These are phyloP conservation scores for Paralichthys olivaceus DNA, from an alignment of 2,113 vertebrate genomes.

Conservation along the genomic window DNA sequence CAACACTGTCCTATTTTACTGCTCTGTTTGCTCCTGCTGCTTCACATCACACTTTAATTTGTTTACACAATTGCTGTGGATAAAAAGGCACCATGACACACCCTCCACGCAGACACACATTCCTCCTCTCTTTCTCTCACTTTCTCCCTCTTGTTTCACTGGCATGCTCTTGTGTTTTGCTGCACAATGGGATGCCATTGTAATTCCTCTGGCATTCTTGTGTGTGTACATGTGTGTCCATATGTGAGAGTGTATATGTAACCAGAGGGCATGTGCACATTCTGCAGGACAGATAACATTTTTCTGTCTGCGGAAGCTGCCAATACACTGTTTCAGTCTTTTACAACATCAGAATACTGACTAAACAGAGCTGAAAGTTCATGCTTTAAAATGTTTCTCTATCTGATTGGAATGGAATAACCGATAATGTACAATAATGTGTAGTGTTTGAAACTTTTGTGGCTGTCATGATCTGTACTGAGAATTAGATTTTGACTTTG, in stretches of 20 bases:
- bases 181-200: constrained; percentile 66
- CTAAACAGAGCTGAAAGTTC: background rate
- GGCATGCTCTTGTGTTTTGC: constrained; percentile 54
- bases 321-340: background rate
- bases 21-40: constrained; percentile 46
- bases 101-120: constrained; percentile 56
- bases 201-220: constrained; percentile 64
- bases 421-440: background rate
- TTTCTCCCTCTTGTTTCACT: constrained; percentile 52
- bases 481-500: background rate
- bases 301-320: constrained; percentile 2
- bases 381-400: background rate
- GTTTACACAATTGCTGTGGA: constrained; percentile 67
- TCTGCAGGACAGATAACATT: constrained; percentile 41
- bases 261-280: constrained; percentile 46
- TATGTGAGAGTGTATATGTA: constrained; percentile 35
- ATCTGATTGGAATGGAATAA: background rate
- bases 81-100: constrained; percentile 54
- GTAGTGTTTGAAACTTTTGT: constrained; percentile 37
- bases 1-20: constrained; percentile 58
- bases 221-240: constrained; percentile 23
- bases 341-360: background rate
- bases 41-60: constrained; percentile 69
- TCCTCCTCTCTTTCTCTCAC: constrained; percentile 58
- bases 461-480: background rate